Evolutionary conservation across 2,113 vertebrate species (phyloP), one percentile per base, ranked within the genome.

Genomic region (Pseudolaguvia tuberculata): DNA sequence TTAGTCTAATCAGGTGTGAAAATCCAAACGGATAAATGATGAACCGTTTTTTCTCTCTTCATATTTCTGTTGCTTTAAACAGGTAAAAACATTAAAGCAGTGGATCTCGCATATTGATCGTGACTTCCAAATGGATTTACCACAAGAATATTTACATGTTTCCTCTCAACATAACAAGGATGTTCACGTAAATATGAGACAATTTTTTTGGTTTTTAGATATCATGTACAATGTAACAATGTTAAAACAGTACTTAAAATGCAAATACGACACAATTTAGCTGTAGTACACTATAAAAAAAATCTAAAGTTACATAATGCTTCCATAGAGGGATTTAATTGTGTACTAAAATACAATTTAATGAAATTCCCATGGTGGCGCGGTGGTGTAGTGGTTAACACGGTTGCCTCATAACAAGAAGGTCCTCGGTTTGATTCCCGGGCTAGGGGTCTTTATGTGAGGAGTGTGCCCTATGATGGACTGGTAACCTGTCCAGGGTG

Each of bases 1-100:
- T 67, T 20, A 67, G 23, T 29, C 63, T 0, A 3, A 2, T 67
- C 63, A 67, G 63, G 63, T 67, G 63, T 67, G 63, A 27, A 15
- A 62, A 15, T n/a, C 25, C 13, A 39, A 45, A 45, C 39, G 61
- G 6, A 48, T 9, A 48, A 2, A 48, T 1, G 3, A 35, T 27
- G 21, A 2, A 48, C 63, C 21, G 17, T 15, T 42, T 23, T n/a
- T n/a, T n/a, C n/a, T n/a, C n/a, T n/a, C n/a, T 14, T 14, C 18
- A 18, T 14, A 27, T 20, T 15, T 65, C 18, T 8, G 13, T 14
- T 45, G 2, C 2, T 39, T 42, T 39, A 42, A 62, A n/a, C 20
- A 62, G 59, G 18, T 13, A 42, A 42, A 21, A 14, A 23, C 13
- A 0, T 63, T 12, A 1, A 42, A 29, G 21, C 1, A 1, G 20